Percentiles rank a stretch among this genome's conserved stretches.
phyloP scores from a whole-genome alignment of 2,797 vertebrate genomes.

The Chloroceryle inda region DNA sequence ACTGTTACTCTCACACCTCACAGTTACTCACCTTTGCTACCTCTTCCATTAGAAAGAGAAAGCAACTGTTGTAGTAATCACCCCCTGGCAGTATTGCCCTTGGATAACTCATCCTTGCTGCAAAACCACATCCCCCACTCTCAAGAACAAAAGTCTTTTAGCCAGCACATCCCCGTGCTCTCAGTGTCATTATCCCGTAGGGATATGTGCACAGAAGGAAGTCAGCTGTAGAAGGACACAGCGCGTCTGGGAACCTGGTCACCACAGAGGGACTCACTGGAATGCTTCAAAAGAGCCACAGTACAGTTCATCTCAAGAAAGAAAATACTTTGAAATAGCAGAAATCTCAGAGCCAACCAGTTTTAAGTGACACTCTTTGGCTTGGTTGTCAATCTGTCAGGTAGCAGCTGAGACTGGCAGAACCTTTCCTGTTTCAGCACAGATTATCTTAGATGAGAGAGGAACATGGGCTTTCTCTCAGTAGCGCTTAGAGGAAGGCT shows the following conservation, averaged over 20 bases:
- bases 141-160: background rate
- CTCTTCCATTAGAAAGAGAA: background rate
- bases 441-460: background rate
- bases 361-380: background rate
- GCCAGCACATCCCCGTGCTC: accelerated
- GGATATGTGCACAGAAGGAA: background rate
- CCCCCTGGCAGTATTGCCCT: background rate
- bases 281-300: background rate
- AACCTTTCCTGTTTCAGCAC: background rate
- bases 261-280: background rate
- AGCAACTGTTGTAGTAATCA: background rate
- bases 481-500: background rate
- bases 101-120: background rate
- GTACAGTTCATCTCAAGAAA: background rate
- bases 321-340: background rate
- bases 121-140: background rate
- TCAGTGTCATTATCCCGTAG: background rate
- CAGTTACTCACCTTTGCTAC: background rate
- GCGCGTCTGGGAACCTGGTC: accelerated
- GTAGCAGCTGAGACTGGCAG: background rate
- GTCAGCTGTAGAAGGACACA: background rate
- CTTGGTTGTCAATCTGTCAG: background rate
- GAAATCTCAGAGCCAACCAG: background rate
- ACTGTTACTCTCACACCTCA: background rate
- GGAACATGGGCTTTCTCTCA: background rate